phyloP scores from a whole-genome alignment of 2,888 invertebrate genomes.

The Pecten maximus region DNA sequence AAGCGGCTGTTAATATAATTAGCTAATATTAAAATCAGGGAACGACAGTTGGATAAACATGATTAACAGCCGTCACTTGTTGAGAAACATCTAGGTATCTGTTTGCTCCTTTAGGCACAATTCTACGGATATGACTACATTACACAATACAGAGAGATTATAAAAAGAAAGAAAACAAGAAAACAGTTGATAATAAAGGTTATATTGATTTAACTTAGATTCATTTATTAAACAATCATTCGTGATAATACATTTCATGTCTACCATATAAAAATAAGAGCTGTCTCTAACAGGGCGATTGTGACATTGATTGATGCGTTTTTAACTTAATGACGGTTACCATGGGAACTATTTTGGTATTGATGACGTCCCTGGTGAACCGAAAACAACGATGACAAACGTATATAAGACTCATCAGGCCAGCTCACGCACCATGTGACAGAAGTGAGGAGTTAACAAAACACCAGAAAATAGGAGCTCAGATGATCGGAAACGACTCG shows the following conservation, averaged over 20 bases:
- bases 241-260: neutral
- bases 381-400: conserved; percentile 12
- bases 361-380: neutral
- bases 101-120: too few species aligned
- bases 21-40: too few species aligned
- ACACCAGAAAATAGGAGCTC: neutral
- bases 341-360: neutral
- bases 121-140: too few species aligned
- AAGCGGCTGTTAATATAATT: too few species aligned
- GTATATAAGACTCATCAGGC: neutral
- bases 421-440: neutral
- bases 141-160: too few species aligned
- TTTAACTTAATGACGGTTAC: neutral
- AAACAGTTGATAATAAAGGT: too few species aligned
- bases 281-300: neutral
- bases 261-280: neutral
- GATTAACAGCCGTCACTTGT: too few species aligned
- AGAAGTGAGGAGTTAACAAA: neutral
- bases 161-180: too few species aligned
- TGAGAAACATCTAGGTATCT: too few species aligned
- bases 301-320: neutral
- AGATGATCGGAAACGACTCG: neutral
- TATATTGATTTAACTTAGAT: too few species aligned
- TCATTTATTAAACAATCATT: too few species aligned
- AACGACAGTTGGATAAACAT: too few species aligned